Conservation (phyloP, 2,888 invertebrate genomes). For the Mesoligia furuncula region DNA sequence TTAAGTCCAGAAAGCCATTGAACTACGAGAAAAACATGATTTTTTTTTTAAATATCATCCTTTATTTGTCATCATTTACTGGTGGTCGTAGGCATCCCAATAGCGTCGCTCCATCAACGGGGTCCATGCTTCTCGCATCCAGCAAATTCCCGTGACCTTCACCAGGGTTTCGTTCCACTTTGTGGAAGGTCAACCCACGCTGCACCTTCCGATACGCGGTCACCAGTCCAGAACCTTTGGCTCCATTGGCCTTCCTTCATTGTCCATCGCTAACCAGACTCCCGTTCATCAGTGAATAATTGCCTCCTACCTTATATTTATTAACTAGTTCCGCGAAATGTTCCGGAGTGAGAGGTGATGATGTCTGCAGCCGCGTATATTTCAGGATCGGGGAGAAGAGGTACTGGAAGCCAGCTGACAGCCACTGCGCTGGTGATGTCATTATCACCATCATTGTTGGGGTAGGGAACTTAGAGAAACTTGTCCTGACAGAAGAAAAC, state of each 20-base stretch:
- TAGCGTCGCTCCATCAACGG: background rate
- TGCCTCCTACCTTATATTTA: slow-evolving; percentile 72
- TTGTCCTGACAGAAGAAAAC: slow-evolving; percentile 56
- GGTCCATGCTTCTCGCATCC: background rate
- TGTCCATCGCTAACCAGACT: background rate
- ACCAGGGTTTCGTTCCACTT: too few relatives aligned
- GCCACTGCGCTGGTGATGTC: slow-evolving; percentile 78
- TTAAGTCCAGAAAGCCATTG: background rate
- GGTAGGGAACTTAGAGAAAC: slow-evolving; percentile 70
- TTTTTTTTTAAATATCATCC: background rate
- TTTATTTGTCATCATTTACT: background rate
- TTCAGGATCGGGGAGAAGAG: slow-evolving; percentile 71
- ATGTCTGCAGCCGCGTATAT: slow-evolving; percentile 74
- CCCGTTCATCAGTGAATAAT: background rate
- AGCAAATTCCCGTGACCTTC: background rate
- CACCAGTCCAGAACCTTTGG: background rate
- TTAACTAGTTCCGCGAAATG: slow-evolving; percentile 73
- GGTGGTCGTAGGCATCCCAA: background rate
- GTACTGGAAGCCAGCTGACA: slow-evolving; percentile 71
- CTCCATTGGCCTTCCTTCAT: background rate
- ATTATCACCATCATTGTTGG: slow-evolving; percentile 70
- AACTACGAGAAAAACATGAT: background rate
- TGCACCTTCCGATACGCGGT: background rate
- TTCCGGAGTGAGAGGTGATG: slow-evolving; percentile 65
- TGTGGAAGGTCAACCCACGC: too few relatives aligned